These are phyloP conservation scores for Antedon mediterranea DNA, from an alignment of 53 echinoderm and acorn worm genomes.

Conservation along the genomic window DNA sequence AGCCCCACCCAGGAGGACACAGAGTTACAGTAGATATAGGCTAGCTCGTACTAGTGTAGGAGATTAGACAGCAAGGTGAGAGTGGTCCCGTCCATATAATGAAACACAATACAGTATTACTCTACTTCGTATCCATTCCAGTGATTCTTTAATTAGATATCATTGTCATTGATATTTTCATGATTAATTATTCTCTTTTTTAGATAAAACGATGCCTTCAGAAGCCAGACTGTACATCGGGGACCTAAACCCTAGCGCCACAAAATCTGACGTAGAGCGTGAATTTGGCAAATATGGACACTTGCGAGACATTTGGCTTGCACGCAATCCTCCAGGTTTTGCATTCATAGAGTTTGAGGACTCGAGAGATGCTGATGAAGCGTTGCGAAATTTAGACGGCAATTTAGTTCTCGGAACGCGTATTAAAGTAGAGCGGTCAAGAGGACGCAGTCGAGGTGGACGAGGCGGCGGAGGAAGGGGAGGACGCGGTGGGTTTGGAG, in stretches of 20 bases:
- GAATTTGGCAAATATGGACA: conserved; percentile 65
- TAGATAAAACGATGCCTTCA: conserved; percentile 29
- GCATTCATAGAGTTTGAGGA: conserved; percentile 81
- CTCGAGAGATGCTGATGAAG: conserved; percentile 53
- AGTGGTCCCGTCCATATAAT: too few species aligned
- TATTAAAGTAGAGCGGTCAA: conserved; percentile 82
- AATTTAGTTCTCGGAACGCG: conserved; percentile 44
- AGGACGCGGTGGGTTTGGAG: conserved; percentile 38
- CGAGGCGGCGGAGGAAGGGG: conserved; percentile 46
- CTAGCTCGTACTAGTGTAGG: too few species aligned
- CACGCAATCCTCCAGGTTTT: conserved; percentile 94
- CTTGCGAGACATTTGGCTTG: conserved; percentile 81
- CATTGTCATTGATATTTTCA: too few species aligned
- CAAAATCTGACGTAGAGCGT: conserved; percentile 58
- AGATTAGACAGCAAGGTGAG: too few species aligned
- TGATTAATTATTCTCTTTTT: too few species aligned
- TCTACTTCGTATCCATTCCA: too few species aligned
- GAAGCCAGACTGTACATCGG: conserved; percentile 88
- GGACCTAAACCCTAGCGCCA: conserved; percentile 37
- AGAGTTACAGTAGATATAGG: too few species aligned
- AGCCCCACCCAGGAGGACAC: too few species aligned
- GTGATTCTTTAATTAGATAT: too few species aligned
- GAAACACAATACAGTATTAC: too few species aligned
- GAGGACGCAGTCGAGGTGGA: conserved; percentile 49
- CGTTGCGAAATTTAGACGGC: conserved; percentile 62